Evolutionary conservation across 2,797 vertebrate genomes (phyloP).

Genomic region (Chaetophractus vellerosus): DNA sequence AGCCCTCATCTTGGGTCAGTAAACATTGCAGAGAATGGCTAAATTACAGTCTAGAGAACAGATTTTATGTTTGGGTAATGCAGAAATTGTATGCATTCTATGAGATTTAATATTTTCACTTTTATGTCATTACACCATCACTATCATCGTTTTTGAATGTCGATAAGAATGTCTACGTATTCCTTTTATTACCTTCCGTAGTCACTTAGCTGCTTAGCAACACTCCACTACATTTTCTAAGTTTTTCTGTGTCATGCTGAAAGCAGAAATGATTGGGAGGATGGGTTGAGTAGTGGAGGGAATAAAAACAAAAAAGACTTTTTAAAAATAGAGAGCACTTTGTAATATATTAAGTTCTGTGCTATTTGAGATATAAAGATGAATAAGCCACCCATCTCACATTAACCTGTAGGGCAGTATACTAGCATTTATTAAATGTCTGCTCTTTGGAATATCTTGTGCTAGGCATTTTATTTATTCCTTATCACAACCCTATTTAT

Average conservation of each 20-base stretch:
- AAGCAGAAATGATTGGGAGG: constrained; percentile 49
- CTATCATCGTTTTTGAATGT: constrained; percentile 50
- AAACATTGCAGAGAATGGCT: background rate
- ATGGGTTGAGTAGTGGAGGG: background rate
- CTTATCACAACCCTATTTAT: background rate
- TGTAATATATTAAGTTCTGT: constrained; percentile 38
- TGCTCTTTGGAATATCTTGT: background rate
- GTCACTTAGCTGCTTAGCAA: constrained; percentile 73
- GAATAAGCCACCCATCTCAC: background rate
- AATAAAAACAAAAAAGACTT: constrained; percentile 45
- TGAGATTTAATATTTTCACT: constrained; percentile 46
- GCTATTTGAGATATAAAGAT: constrained; percentile 10
- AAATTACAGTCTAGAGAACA: background rate
- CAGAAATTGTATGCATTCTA: constrained; percentile 32
- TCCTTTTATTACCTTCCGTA: constrained; percentile 58
- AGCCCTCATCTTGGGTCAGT: background rate
- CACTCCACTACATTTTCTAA: constrained; percentile 56
- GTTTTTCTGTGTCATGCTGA: constrained; percentile 44
- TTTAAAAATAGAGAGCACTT: constrained; percentile 29
- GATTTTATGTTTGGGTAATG: constrained; percentile 28
- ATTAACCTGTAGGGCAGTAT: background rate
- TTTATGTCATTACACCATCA: constrained; percentile 3
- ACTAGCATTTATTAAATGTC: constrained; percentile 42
- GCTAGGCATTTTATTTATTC: background rate
- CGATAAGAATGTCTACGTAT: constrained; percentile 59